These are phyloP conservation scores for Volucella inflata DNA, from an alignment of 2,888 invertebrate genomes.

Conservation along the genomic window DNA sequence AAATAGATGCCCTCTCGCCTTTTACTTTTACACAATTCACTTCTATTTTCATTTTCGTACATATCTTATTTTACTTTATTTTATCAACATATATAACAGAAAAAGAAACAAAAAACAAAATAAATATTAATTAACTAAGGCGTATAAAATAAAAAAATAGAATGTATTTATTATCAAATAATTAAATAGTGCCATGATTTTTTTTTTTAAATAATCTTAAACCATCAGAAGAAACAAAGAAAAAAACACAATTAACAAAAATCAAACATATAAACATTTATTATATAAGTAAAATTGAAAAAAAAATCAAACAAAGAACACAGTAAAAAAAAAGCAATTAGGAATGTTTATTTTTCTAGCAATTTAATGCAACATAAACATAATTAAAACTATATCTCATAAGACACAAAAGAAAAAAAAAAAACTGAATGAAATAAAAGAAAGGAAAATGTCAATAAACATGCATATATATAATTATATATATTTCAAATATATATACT, in stretches of 20 bases:
- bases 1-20: constrained; percentile 64
- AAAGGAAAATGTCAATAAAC: constrained; percentile 66
- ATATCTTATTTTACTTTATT: constrained; percentile 4
- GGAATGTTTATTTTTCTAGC: constrained; percentile 82
- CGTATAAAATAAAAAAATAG: constrained; percentile 49
- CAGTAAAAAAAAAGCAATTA: constrained; percentile 78
- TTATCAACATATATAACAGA: constrained; percentile 20
- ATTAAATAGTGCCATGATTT: constrained; percentile 74
- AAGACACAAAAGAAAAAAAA: constrained; percentile 46
- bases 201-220: constrained; percentile 56
- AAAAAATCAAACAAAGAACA: constrained; percentile 46
- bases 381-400: constrained; percentile 58
- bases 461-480: constrained; percentile 55
- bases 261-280: constrained; percentile 58
- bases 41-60: constrained; percentile 8
- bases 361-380: constrained; percentile 79
- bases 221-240: constrained; percentile 5
- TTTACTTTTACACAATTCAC: constrained; percentile 7
- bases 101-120: constrained; percentile 24
- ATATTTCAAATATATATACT: constrained; percentile 41
- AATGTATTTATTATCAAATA: constrained; percentile 71
- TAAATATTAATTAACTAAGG: constrained; percentile 54
- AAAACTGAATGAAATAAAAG: constrained; percentile 42
- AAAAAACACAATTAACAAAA: constrained; percentile 38
- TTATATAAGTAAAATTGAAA: constrained; percentile 61